phyloP scores from a whole-genome alignment of 2,888 invertebrate species.

The Eupithecia centaureata region DNA sequence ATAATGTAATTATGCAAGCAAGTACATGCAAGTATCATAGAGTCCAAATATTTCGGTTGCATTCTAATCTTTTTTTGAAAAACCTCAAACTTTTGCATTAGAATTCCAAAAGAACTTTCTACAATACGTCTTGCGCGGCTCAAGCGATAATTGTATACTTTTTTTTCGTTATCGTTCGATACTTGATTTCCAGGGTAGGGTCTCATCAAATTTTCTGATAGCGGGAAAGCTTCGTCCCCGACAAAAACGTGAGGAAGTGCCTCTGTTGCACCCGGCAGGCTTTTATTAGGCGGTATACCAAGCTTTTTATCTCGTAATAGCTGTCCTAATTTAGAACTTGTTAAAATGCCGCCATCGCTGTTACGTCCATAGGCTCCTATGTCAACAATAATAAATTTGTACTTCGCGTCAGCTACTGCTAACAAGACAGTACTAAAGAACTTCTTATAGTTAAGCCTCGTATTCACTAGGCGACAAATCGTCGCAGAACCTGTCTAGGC shows the following conservation, averaged over 20 bases:
- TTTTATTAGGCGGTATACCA: neutral
- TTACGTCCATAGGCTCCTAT: constrained; percentile 9
- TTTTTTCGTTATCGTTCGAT: neutral
- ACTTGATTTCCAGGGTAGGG: constrained; percentile 3
- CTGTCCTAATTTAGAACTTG: neutral
- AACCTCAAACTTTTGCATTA: constrained; percentile 15
- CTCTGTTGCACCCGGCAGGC: neutral
- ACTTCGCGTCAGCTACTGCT: constrained; percentile 17
- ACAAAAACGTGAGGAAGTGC: neutral
- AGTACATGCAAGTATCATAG: neutral
- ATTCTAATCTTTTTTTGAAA: constrained; percentile 10
- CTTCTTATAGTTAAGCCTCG: too few relatives aligned
- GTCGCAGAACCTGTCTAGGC: too few relatives aligned
- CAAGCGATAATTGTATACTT: constrained; percentile 3
- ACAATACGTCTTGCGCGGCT: constrained; percentile 23
- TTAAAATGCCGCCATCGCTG: constrained; percentile 8
- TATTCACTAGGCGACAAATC: too few relatives aligned
- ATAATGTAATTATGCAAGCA: neutral
- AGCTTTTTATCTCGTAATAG: neutral
- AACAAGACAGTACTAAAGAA: too few relatives aligned
- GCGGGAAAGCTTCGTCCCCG: neutral
- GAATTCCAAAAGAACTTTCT: constrained; percentile 25
- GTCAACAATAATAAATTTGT: constrained; percentile 11
- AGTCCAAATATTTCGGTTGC: neutral
- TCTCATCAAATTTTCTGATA: neutral